phyloP scores from a whole-genome alignment of 1,140 invertebrate species.

The Gonioctena quinquepunctata region DNA sequence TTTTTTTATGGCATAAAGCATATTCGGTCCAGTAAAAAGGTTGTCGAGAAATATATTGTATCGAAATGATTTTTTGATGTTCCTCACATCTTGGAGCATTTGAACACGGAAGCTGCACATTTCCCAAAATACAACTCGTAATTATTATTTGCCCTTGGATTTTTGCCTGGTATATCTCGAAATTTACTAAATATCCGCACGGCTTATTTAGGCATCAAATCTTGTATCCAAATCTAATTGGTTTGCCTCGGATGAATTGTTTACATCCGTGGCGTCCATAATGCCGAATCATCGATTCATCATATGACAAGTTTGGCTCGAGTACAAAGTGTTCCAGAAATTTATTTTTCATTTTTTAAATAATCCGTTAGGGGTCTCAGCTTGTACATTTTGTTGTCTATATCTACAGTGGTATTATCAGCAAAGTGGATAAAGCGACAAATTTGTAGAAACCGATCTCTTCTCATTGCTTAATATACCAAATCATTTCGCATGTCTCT shows the following conservation, averaged over 20 bases:
- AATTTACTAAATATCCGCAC: constrained; percentile 6
- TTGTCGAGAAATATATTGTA: too few species aligned
- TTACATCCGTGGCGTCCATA: constrained; percentile 39
- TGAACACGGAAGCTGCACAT: constrained; percentile 30
- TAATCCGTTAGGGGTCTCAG: constrained; percentile 4
- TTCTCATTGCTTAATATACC: constrained; percentile 5
- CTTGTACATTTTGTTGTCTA: constrained; percentile 16
- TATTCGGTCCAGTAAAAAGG: too few species aligned
- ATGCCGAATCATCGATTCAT: constrained; percentile 26
- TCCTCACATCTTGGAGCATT: constrained; percentile 28
- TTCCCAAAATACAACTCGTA: constrained; percentile 38
- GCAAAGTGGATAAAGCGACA: constrained; percentile 17
- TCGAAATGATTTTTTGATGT: constrained; percentile 8
- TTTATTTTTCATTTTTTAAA: constrained; percentile 21
- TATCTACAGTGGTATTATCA: constrained; percentile 9
- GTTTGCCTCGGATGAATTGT: constrained; percentile 36
- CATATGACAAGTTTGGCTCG: constrained; percentile 7
- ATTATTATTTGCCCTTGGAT: constrained; percentile 18
- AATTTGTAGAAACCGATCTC: constrained; percentile 18
- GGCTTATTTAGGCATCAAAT: constrained; percentile 23
- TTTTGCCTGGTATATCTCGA: constrained; percentile 41
- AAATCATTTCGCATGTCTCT: constrained; percentile 10
- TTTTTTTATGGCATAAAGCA: constrained; percentile 24
- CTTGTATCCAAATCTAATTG: constrained; percentile 33
- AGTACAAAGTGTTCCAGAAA: constrained; percentile 8